These are phyloP conservation scores for Plebejus argus DNA, from an alignment of 2,888 invertebrate species.

Conservation along the genomic window DNA sequence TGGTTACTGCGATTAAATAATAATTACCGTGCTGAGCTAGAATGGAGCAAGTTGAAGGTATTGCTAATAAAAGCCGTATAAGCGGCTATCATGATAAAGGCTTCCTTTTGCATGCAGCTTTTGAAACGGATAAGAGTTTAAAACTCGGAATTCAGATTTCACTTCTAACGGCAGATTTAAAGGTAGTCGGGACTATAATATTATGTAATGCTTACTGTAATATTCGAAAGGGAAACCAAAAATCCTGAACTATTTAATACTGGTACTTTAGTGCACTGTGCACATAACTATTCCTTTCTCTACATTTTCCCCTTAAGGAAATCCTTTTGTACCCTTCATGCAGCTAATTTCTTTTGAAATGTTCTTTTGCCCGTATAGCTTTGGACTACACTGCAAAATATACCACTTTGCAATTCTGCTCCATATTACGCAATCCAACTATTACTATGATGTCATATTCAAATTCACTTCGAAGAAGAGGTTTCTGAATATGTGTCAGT, in stretches of 20 bases:
- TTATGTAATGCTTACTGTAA: neutral
- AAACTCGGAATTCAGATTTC: neutral
- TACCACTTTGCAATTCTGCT: neutral
- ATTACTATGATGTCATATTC: constrained; percentile 10
- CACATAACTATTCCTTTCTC: neutral
- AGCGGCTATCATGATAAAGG: constrained; percentile 25
- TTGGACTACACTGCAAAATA: neutral
- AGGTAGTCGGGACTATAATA: neutral
- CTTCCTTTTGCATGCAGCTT: constrained; percentile 23
- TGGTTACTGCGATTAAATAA: constrained; percentile 23
- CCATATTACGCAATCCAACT: neutral
- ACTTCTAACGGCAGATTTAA: neutral
- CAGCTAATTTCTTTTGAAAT: neutral
- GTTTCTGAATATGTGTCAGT: neutral
- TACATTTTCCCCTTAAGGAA: neutral
- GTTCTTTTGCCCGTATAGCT: neutral
- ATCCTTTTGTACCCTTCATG: neutral
- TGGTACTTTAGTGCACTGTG: neutral
- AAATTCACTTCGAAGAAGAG: neutral
- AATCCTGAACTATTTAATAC: neutral
- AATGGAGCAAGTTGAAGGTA: constrained; percentile 25
- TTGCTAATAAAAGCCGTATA: constrained; percentile 26
- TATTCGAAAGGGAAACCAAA: neutral
- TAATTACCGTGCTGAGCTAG: constrained; percentile 28
- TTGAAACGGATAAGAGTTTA: neutral